phyloP scores from a whole-genome alignment of 1,140 invertebrate species.

The Steinernema feltiae region DNA sequence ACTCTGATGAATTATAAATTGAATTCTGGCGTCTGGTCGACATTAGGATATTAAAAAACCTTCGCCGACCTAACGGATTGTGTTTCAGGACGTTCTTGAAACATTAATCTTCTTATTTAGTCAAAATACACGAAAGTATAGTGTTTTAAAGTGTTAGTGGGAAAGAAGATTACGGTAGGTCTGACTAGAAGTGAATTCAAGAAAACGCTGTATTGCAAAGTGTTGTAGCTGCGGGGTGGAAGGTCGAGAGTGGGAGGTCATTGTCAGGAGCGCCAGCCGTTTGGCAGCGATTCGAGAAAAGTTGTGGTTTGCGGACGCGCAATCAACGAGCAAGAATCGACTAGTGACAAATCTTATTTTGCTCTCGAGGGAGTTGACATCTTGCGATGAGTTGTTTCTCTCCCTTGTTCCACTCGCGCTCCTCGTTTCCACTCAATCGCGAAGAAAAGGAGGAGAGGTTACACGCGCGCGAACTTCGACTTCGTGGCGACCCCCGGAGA shows the following conservation, averaged over 20 bases:
- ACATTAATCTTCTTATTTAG: not conserved
- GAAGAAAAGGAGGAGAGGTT: too few relatives aligned
- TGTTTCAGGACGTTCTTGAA: not conserved
- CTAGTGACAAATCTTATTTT: slow-evolving; percentile 15
- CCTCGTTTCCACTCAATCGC: not conserved
- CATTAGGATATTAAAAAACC: not conserved
- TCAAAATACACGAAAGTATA: not conserved
- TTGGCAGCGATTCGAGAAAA: slow-evolving; percentile 1
- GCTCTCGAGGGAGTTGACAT: slow-evolving; percentile 10
- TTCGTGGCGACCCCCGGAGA: slow-evolving; percentile 6
- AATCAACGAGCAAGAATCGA: slow-evolving; percentile 13
- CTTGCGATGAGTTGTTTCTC: slow-evolving; percentile 7
- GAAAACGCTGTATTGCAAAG: not conserved
- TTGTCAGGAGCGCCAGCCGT: not conserved
- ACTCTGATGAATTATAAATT: not conserved
- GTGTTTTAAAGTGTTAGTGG: not conserved
- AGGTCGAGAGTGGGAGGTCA: not conserved
- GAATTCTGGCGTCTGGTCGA: not conserved
- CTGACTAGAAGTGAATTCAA: too few relatives aligned
- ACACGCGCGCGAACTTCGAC: not conserved
- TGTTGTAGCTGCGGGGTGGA: not conserved
- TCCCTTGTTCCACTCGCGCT: not conserved
- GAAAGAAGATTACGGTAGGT: not conserved
- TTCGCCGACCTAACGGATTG: not conserved
- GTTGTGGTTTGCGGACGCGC: slow-evolving; percentile 3